Evolutionary conservation across 2,113 vertebrate genomes (phyloP).

Genomic region (Stegostoma tigrinum): DNA sequence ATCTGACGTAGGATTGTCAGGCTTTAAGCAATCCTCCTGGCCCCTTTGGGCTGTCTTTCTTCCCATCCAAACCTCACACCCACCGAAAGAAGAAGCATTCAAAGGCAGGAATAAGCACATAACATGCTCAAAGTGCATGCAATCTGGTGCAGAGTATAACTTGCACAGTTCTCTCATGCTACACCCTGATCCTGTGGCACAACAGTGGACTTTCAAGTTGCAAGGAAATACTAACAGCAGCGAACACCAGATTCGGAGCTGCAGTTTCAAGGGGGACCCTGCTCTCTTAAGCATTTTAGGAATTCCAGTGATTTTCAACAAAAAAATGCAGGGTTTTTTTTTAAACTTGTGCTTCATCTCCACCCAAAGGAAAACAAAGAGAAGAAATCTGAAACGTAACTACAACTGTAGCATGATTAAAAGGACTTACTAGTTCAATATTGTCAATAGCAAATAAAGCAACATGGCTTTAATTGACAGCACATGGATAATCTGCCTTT

Average conservation of each 20-base stretch:
- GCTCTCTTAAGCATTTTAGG: background rate
- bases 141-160: background rate
- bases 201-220: background rate
- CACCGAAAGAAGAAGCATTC: background rate
- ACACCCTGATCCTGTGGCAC: background rate
- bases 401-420: background rate
- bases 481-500: slow-evolving; percentile 29
- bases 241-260: background rate
- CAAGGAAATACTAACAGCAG: background rate
- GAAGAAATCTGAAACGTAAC: background rate
- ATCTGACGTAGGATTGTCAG: background rate
- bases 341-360: background rate
- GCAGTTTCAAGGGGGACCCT: background rate
- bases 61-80: background rate
- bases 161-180: background rate
- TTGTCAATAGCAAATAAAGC: slow-evolving; percentile 14
- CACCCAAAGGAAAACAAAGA: background rate
- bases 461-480: background rate
- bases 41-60: background rate
- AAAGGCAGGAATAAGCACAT: background rate
- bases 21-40: background rate
- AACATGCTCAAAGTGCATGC: no score
- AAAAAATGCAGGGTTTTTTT: background rate
- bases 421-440: background rate
- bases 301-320: background rate